Evolutionary conservation across 2,888 invertebrate genomes (phyloP).

Genomic region (Andrena minutula): DNA sequence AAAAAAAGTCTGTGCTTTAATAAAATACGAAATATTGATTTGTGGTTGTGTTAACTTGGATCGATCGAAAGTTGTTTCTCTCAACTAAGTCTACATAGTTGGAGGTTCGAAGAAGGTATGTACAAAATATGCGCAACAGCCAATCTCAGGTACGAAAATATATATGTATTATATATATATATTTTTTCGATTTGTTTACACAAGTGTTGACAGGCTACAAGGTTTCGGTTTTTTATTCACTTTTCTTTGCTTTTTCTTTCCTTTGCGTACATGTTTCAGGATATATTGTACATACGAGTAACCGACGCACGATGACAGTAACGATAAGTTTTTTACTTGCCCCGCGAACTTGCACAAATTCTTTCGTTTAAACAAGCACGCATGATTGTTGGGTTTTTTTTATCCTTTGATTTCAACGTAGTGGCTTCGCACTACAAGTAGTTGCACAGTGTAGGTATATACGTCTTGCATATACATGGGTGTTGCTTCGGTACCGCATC

Average conservation of each 20-base stretch:
- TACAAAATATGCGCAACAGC: not conserved
- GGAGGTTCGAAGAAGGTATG: not conserved
- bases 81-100: too few species aligned
- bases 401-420: conserved; percentile 2
- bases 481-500: not conserved
- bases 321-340: not conserved
- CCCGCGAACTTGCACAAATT: too few species aligned
- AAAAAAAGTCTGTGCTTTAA: conserved; percentile 77
- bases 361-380: too few species aligned
- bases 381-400: too few species aligned
- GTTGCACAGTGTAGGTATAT: not conserved
- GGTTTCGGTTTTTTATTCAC: not conserved
- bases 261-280: not conserved
- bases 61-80: too few species aligned
- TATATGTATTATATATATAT: conserved; percentile 22
- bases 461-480: not conserved
- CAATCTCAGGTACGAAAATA: conserved; percentile 61
- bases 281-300: not conserved
- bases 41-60: conserved; percentile 15
- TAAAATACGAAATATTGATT: conserved; percentile 58
- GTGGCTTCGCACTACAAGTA: not conserved
- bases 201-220: conserved; percentile 10
- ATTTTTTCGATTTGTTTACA: conserved; percentile 41
- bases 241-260: not conserved
- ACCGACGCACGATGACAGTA: not conserved